Evolutionary conservation across 2,888 invertebrate species (phyloP).

Genomic region (Prosapia bicincta): DNA sequence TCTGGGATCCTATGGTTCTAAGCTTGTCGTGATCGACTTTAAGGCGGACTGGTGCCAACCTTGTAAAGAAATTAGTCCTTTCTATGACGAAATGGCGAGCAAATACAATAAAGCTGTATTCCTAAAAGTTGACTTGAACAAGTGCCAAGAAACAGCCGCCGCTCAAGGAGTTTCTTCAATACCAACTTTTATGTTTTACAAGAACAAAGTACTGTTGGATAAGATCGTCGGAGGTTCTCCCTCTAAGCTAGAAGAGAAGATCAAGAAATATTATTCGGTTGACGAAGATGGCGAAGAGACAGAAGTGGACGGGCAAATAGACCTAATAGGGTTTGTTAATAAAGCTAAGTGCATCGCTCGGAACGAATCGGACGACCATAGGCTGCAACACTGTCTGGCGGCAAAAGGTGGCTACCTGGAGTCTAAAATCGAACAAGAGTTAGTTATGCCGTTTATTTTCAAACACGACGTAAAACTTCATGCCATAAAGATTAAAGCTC

Average conservation of each 20-base stretch:
- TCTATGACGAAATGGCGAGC: conserved; percentile 82
- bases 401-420: conserved; percentile 68
- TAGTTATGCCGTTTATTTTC: conserved; percentile 84
- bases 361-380: conserved; percentile 93
- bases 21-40: conserved; percentile 91
- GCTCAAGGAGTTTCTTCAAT: conserved; percentile 89
- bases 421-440: conserved; percentile 93
- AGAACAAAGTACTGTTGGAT: conserved; percentile 83
- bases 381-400: conserved; percentile 67
- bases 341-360: conserved; percentile 92
- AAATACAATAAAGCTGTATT: conserved; percentile 89
- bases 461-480: conserved; percentile 92
- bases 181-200: conserved; percentile 97
- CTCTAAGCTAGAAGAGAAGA: conserved; percentile 76
- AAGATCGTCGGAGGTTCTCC: conserved; percentile 86
- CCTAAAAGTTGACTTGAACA: conserved; percentile 92
- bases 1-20: conserved; percentile 80
- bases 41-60: conserved; percentile 98
- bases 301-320: conserved; percentile 78
- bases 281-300: conserved; percentile 53
- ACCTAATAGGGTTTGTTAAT: conserved; percentile 77
- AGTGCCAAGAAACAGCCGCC: conserved; percentile 84
- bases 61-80: conserved; percentile 90
- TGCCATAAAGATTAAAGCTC: conserved; percentile 86
- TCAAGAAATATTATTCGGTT: conserved; percentile 76